Percentiles rank a stretch among this genome's conserved stretches.
Conservation (phyloP, 2,797 vertebrate genomes). For the Leptatherina wallacei region DNA sequence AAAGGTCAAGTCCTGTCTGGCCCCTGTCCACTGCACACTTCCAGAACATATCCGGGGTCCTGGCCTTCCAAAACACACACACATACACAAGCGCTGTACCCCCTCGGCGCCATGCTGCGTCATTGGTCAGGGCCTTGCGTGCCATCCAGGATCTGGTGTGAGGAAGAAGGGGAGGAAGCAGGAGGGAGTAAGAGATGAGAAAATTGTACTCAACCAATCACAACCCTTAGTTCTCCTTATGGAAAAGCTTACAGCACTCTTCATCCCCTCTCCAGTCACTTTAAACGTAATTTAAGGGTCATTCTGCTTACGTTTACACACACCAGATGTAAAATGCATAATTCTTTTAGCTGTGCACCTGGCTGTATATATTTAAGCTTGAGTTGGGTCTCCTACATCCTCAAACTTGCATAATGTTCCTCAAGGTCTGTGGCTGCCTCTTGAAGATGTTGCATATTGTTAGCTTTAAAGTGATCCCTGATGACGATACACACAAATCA, state of each 20-base stretch:
- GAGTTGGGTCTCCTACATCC: slow-evolving; percentile 7
- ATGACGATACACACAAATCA: slow-evolving; percentile 13
- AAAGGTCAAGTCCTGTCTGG: slow-evolving; percentile 85
- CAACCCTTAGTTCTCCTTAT: slow-evolving; percentile 55
- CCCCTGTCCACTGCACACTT: slow-evolving; percentile 85
- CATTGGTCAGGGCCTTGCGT: slow-evolving; percentile 73
- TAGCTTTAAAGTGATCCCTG: slow-evolving; percentile 22
- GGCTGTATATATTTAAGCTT: slow-evolving; percentile 27
- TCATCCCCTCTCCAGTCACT: slow-evolving; percentile 36
- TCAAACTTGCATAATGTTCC: slow-evolving; percentile 8
- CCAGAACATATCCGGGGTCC: slow-evolving; percentile 83
- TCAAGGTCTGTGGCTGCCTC: slow-evolving; percentile 16
- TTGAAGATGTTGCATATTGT: slow-evolving; percentile 21
- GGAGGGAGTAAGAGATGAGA: slow-evolving; percentile 44
- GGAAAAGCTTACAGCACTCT: slow-evolving; percentile 68
- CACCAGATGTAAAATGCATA: slow-evolving; percentile 54
- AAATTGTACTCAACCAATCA: slow-evolving; percentile 64
- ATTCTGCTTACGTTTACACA: slow-evolving; percentile 54
- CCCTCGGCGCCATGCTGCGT: slow-evolving; percentile 73
- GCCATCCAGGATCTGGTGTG: slow-evolving; percentile 63
- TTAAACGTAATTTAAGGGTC: slow-evolving; percentile 47
- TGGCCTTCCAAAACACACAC: slow-evolving; percentile 52
- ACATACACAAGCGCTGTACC: slow-evolving; percentile 47
- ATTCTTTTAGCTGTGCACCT: slow-evolving; percentile 60
- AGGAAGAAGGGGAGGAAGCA: slow-evolving; percentile 34